phyloP scores from a whole-genome alignment of 2,797 vertebrate genomes.

The Ciconia nigra region DNA sequence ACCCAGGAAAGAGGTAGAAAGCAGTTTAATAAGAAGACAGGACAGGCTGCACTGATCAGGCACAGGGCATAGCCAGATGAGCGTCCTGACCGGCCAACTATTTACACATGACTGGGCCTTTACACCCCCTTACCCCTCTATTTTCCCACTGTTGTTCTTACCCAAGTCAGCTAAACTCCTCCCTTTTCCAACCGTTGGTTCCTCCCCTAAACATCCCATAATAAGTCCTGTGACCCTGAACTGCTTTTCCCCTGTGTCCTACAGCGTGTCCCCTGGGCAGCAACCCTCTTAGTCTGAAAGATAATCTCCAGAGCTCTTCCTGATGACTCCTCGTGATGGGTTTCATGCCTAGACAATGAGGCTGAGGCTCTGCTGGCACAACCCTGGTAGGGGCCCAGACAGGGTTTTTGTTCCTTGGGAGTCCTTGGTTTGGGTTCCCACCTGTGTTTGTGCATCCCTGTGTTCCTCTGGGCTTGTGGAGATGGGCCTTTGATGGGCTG shows the following conservation, averaged over 20 bases:
- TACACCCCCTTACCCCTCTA: background rate
- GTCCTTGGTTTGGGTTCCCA: background rate
- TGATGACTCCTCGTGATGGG: background rate
- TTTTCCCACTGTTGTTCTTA: background rate
- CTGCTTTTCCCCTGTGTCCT: background rate
- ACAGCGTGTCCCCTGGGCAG: background rate
- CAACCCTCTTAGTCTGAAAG: background rate
- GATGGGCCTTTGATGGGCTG: background rate
- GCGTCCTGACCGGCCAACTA: background rate
- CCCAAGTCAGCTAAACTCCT: background rate
- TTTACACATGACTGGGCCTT: background rate
- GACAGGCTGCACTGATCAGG: background rate
- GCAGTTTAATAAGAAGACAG: background rate
- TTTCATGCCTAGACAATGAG: background rate
- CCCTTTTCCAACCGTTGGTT: background rate
- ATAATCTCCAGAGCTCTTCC: background rate
- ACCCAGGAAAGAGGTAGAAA: background rate
- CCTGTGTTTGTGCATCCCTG: background rate
- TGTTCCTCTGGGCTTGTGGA: background rate
- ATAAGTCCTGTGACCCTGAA: background rate
- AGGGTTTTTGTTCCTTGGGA: background rate
- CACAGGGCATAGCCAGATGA: background rate
- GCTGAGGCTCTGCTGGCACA: background rate
- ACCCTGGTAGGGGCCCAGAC: fast-evolving
- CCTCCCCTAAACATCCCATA: background rate